phyloP scores from a whole-genome alignment of 2,797 vertebrate genomes.

The Arvicola amphibius region DNA sequence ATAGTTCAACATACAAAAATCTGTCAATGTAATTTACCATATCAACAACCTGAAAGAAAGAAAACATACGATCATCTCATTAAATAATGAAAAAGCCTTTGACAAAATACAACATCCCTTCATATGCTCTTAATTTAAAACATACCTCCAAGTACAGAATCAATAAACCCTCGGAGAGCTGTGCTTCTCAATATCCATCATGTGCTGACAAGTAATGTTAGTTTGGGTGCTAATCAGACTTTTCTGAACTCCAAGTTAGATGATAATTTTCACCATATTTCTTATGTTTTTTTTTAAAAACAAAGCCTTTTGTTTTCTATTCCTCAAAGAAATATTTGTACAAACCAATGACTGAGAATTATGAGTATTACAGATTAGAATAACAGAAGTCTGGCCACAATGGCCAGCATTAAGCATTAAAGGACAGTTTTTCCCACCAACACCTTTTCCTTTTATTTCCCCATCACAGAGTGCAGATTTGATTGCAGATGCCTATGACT shows the following conservation, averaged over 20 bases:
- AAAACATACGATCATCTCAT: too few relatives aligned
- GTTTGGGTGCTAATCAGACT: not conserved
- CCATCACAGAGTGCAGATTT: not conserved
- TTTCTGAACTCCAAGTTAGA: not conserved
- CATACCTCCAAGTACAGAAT: not conserved
- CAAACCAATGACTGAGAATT: not conserved
- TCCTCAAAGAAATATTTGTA: not conserved
- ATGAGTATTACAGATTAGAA: not conserved
- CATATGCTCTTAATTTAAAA: not conserved
- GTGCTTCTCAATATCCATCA: not conserved
- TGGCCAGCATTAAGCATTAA: not conserved
- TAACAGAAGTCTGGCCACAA: not conserved
- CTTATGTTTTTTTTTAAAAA: not conserved
- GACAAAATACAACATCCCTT: too few relatives aligned
- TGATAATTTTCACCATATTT: not conserved
- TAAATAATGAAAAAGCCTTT: too few relatives aligned
- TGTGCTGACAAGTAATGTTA: not conserved
- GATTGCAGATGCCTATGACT: slow-evolving; percentile 6
- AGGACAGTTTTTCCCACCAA: not conserved
- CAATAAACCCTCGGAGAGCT: not conserved
- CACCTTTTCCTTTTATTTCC: not conserved
- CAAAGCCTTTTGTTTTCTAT: not conserved
- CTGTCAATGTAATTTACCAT: too few relatives aligned
- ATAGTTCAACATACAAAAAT: too few relatives aligned
- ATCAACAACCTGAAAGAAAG: too few relatives aligned